Percentiles rank a stretch among this genome's conserved stretches.
Conservation (phyloP, 2,888 invertebrate genomes). For the Acleris holmiana region DNA sequence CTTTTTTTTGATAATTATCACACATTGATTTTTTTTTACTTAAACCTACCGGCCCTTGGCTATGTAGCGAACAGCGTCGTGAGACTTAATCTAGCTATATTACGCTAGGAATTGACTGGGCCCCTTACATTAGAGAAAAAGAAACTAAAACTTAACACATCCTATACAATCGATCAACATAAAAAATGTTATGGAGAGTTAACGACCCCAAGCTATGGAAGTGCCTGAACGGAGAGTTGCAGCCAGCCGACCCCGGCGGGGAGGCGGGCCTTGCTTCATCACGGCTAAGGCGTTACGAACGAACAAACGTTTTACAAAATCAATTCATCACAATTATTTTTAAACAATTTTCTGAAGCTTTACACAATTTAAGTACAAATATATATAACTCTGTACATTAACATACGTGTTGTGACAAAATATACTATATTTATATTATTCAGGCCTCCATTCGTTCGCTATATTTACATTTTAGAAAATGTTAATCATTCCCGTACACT, state of each 20-base stretch:
- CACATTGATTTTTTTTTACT: conserved; percentile 56
- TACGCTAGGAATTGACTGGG: conserved; percentile 72
- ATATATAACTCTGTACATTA: conserved; percentile 66
- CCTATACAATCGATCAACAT: conserved; percentile 74
- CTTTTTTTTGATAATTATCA: conserved; percentile 66
- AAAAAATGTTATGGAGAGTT: conserved; percentile 57
- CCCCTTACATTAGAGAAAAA: conserved; percentile 67
- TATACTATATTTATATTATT: conserved; percentile 65
- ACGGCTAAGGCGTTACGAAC: conserved; percentile 28
- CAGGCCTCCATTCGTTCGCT: conserved; percentile 76
- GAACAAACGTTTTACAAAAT: conserved; percentile 53
- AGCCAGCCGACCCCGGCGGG: neutral
- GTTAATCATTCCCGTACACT: conserved; percentile 28
- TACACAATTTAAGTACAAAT: conserved; percentile 68
- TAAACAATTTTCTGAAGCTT: conserved; percentile 71
- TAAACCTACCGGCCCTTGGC: conserved; percentile 53
- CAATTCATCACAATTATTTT: conserved; percentile 61
- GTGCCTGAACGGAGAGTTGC: conserved; percentile 49
- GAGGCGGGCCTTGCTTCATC: conserved; percentile 2
- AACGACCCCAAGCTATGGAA: conserved; percentile 53
- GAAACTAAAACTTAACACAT: conserved; percentile 73
- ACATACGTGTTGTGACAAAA: conserved; percentile 72
- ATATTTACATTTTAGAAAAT: conserved; percentile 68
- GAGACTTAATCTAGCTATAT: conserved; percentile 42
- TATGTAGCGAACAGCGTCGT: conserved; percentile 51